phyloP scores from a whole-genome alignment of 2,888 invertebrate species.

The Luperina nickerlii region DNA sequence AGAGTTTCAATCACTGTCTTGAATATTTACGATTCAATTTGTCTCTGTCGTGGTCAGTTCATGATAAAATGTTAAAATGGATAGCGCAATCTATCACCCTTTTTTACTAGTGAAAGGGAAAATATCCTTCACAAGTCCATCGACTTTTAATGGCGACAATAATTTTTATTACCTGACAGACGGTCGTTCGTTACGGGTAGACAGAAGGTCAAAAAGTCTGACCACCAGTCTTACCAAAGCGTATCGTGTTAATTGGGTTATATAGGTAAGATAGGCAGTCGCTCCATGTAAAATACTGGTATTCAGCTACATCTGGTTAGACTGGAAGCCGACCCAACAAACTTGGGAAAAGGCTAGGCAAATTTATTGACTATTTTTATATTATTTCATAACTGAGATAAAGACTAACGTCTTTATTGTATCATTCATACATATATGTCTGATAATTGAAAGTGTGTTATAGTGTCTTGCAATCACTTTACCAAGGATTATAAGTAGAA shows the following conservation, averaged over 20 bases:
- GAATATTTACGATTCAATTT: conserved; percentile 46
- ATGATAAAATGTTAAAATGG: neutral
- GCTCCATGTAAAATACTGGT: neutral
- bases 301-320: neutral
- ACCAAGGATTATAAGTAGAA: neutral
- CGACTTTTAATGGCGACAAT: neutral
- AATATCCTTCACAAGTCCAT: conserved; percentile 1
- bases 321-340: neutral
- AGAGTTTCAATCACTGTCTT: conserved; percentile 44
- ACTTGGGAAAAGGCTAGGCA: neutral
- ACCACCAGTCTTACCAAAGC: neutral
- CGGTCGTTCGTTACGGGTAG: neutral
- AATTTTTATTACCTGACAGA: neutral
- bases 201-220: no score
- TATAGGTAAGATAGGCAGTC: neutral
- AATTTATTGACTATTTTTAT: neutral
- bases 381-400: no score
- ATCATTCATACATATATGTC: neutral
- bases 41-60: conserved; percentile 36
- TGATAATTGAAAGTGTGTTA: neutral
- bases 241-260: neutral
- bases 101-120: conserved; percentile 10
- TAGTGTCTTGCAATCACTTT: neutral
- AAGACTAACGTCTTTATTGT: neutral
- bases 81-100: neutral